Evolutionary conservation across 2,888 invertebrate genomes (phyloP), one percentile per base, ranked within the genome.

Genomic region (Pyrochroa serraticornis): DNA sequence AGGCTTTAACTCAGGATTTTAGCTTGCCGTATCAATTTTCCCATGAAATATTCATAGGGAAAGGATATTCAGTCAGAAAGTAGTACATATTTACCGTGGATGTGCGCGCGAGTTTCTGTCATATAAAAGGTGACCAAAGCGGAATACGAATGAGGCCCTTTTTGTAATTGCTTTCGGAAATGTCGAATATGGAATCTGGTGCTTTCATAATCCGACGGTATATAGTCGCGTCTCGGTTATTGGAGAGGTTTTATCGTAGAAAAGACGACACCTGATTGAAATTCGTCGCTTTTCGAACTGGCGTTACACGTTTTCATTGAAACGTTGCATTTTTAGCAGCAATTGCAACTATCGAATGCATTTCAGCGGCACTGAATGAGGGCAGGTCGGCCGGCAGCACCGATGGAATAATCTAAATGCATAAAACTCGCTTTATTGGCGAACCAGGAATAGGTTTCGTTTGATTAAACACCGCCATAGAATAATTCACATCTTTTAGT

Each of bases 141-240:
- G 39, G 64, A 58, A 65, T 67, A 62, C 64, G 63, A 63, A 61
- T 60, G 63, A 63, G 60, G 44, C 46, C 51, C 36, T 34, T 50
- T 63, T 64, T 60, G 63, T 66, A 66, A 65, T 65, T 66, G 66
- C 64, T 66, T 22, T 62, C 51, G 62, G 62, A 65, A 64, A 63
- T 58, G 60, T 59, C 53, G 63, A 65, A 64, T 66, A 65, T 65
- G 61, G 61, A 66, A 64, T 62, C 54, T 62, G n/a, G 22, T 22
- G 22, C 49, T 50, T 53, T 45, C 49, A 60, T 66, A 66, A 65
- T 63, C 60, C 63, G 55, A 63, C 63, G 55, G 48, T 2, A 34
- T 13, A 44, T 7, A 44, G 44, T 22, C 22, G n/a, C n/a, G n/a
- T 5, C 22, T 5, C 48, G 38, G 33, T 46, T 41, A 38, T 46